These are phyloP conservation scores for Drosophila pallidifrons DNA, from an alignment of 1,140 invertebrate species.

Conservation along the genomic window DNA sequence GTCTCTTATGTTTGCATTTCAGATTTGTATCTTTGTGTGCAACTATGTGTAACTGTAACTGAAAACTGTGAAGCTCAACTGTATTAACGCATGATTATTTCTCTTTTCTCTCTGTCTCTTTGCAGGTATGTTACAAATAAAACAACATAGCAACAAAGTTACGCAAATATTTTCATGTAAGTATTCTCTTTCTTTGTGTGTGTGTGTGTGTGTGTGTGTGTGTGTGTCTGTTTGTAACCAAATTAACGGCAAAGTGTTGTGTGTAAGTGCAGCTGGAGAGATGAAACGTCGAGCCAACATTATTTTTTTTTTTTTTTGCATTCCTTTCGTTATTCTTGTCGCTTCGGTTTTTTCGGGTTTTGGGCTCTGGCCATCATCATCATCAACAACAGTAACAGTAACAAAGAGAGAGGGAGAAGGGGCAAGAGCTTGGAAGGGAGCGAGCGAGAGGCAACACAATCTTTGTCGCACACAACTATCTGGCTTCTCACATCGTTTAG, in stretches of 20 bases:
- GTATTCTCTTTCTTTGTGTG: conserved; percentile 3
- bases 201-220: background rate
- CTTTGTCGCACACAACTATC: conserved; percentile 56
- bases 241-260: conserved; percentile 47
- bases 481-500: conserved; percentile 78
- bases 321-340: conserved; percentile 29
- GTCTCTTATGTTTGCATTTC: background rate
- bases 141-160: conserved; percentile 25
- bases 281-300: conserved; percentile 31
- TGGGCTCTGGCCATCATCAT: conserved; percentile 52
- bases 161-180: conserved; percentile 23
- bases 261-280: conserved; percentile 29
- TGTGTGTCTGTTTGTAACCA: conserved; percentile 26
- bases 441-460: conserved; percentile 47
- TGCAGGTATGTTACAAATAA: conserved; percentile 39
- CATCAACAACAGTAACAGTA: conserved; percentile 34
- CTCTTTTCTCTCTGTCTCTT: conserved; percentile 1
- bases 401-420: conserved; percentile 9
- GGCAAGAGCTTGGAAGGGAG: background rate
- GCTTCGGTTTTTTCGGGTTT: conserved; percentile 34
- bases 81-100: conserved; percentile 22
- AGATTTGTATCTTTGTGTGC: background rate
- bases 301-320: conserved; percentile 38
- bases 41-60: background rate
- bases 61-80: background rate